These are phyloP conservation scores for Saturnia pavonia DNA, from an alignment of 2,888 invertebrate genomes.

Conservation along the genomic window DNA sequence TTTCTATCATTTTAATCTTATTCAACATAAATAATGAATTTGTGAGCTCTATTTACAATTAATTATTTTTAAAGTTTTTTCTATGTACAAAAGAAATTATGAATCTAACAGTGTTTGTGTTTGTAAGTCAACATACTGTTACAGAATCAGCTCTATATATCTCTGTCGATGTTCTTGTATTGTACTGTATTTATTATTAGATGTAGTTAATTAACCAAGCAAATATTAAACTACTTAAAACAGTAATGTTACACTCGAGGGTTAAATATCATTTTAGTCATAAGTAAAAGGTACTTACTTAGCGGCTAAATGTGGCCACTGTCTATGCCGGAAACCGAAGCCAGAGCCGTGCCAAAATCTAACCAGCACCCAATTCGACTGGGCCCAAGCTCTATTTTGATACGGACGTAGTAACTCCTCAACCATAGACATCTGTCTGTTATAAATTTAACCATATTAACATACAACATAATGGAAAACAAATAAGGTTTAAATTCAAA, in stretches of 20 bases:
- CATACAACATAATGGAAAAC: not conserved
- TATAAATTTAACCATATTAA: not conserved
- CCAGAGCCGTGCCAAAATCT: slow-evolving; percentile 93
- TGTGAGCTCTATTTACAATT: too few relatives aligned
- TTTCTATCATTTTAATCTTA: not conserved
- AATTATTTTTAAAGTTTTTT: not conserved
- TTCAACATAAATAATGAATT: too few relatives aligned
- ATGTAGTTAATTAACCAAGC: not conserved
- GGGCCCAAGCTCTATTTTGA: slow-evolving; percentile 91
- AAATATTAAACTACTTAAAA: not conserved
- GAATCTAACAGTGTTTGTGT: not conserved
- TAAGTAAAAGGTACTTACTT: slow-evolving; percentile 55
- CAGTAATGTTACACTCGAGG: not conserved
- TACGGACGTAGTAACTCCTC: slow-evolving; percentile 88
- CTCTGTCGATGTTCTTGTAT: too few relatives aligned
- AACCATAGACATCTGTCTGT: slow-evolving; percentile 84
- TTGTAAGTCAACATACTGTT: too few relatives aligned
- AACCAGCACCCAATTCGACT: slow-evolving; percentile 92
- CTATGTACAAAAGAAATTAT: not conserved
- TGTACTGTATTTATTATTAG: too few relatives aligned
- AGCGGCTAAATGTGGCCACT: slow-evolving; percentile 78
- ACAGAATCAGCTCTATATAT: too few relatives aligned
- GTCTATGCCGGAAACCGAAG: slow-evolving; percentile 86
- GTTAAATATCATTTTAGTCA: not conserved
- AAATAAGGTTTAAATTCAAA: not conserved